Percentiles rank a stretch among this genome's conserved stretches.
phyloP scores from a whole-genome alignment of 2,888 invertebrate species.

The Diplolepis rosae region DNA sequence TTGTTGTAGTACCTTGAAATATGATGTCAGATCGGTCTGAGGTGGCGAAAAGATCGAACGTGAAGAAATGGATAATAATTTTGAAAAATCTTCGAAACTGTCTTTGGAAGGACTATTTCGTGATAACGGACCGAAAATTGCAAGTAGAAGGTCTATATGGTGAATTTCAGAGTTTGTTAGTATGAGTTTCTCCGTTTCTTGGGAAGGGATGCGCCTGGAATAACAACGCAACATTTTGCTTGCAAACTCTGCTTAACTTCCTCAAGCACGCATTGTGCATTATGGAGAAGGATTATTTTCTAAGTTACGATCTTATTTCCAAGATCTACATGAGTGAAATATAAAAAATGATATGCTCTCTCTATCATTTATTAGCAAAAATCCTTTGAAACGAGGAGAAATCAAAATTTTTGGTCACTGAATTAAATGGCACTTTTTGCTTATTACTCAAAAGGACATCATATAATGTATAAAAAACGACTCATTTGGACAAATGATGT shows the following conservation, averaged over 20 bases:
- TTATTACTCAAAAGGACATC: too few species aligned
- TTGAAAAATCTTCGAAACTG: neutral
- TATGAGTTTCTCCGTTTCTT: conserved; percentile 62
- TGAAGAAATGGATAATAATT: neutral
- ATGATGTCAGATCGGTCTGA: too few species aligned
- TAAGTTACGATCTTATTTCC: conserved; percentile 36
- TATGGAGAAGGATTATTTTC: conserved; percentile 37
- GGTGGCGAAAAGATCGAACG: neutral
- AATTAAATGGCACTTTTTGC: too few species aligned
- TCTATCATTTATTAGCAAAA: too few species aligned
- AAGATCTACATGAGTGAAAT: neutral
- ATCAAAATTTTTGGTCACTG: too few species aligned
- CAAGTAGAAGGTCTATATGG: conserved; percentile 32
- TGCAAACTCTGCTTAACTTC: conserved; percentile 28
- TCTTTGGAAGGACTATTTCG: neutral
- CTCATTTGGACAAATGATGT: too few species aligned
- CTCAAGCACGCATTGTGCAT: conserved; percentile 33
- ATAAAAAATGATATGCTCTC: neutral
- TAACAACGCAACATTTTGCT: conserved; percentile 57
- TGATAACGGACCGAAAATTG: neutral
- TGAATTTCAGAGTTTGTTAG: conserved; percentile 63
- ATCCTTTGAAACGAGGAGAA: too few species aligned
- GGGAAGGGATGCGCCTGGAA: conserved; percentile 65
- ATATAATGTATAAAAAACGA: too few species aligned
- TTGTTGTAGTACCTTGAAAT: too few species aligned